These are phyloP conservation scores for Microcaecilia unicolor DNA, from an alignment of 2,797 vertebrate genomes.

Conservation along the genomic window DNA sequence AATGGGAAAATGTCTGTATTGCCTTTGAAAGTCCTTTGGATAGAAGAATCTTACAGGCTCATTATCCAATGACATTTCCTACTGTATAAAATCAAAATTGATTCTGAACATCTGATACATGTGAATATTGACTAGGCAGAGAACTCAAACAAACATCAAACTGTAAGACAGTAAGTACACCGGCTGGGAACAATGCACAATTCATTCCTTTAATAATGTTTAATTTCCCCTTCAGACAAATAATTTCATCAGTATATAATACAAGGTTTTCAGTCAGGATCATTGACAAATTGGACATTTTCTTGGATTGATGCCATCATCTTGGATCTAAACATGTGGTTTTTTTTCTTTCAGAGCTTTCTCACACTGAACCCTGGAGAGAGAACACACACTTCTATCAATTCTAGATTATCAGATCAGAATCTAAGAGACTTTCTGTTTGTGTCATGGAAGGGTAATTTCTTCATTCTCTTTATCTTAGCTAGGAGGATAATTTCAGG, in stretches of 20 bases:
- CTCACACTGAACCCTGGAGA: slow-evolving; percentile 44
- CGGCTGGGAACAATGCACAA: slow-evolving; percentile 50
- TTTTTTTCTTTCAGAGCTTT: slow-evolving; percentile 50
- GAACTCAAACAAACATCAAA: slow-evolving; percentile 12
- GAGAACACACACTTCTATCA: slow-evolving; percentile 32
- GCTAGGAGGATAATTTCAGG: not conserved
- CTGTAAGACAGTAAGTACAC: slow-evolving; percentile 8
- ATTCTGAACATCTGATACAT: not conserved
- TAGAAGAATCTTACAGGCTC: too few relatives aligned
- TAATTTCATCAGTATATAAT: slow-evolving; percentile 42
- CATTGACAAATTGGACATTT: slow-evolving; percentile 62
- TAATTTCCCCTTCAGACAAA: slow-evolving; percentile 47
- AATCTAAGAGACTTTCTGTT: slow-evolving; percentile 14
- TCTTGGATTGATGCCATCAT: slow-evolving; percentile 46
- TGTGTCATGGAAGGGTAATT: not conserved
- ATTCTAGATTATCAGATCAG: slow-evolving; percentile 17
- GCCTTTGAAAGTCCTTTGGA: too few relatives aligned
- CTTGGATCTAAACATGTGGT: slow-evolving; percentile 44
- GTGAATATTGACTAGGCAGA: slow-evolving; percentile 20
- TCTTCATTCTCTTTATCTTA: too few relatives aligned
- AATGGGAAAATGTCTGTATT: too few relatives aligned
- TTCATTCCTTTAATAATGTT: slow-evolving; percentile 53
- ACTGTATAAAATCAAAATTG: not conserved
- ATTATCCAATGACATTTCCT: not conserved
- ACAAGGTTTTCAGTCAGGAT: slow-evolving; percentile 50